Evolutionary conservation across 2,888 invertebrate species (phyloP), one percentile per base, ranked within the genome.

Genomic region (Xylocampa areola): DNA sequence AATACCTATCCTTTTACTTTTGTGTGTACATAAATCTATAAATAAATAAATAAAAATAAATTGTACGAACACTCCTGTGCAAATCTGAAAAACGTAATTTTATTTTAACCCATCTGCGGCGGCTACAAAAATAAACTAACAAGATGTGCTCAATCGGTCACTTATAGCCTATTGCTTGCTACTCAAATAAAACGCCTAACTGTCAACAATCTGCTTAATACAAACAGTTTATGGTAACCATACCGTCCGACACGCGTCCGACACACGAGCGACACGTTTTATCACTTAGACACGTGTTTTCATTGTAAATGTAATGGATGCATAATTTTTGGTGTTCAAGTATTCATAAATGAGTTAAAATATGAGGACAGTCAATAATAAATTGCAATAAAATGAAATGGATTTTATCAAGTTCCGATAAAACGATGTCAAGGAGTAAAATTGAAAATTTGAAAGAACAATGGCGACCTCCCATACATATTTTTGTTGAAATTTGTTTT

Each of bases 121-220:
- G 4, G 14, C n/a, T 27, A 16, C 2, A 35, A 33, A 35, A 32
- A 19, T 7, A 2, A 0, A 0, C 1, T 7, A 11, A 23, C 13
- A 27, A 27, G 13, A n/a, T n/a, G 2, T 3, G 0, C 27, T 21
- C 43, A 13, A 13, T 17, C 50, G 53, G 39, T 36, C 48, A 25
- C 19, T 39, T 11, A 0, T 45, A 41, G 11, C 29, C 19, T 36
- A 19, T 16, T 30, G n/a, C 30, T 52, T 17, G n/a, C 16, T 16
- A 43, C 7, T 41, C 14, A 39, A 53, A 49, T 55, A 29, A 54
- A 50, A 23, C 8, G 54, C 37, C 14, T 71, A 70, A 70, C 73
- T 64, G 62, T 39, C 36, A 59, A 37, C 71, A 76, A 79, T 80
- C 68, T 73, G 71, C 50, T 58, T 68, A 73, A 66, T 53, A 69